phyloP scores from a whole-genome alignment of 2,797 vertebrate species.

The Arnoldichthys spilopterus region DNA sequence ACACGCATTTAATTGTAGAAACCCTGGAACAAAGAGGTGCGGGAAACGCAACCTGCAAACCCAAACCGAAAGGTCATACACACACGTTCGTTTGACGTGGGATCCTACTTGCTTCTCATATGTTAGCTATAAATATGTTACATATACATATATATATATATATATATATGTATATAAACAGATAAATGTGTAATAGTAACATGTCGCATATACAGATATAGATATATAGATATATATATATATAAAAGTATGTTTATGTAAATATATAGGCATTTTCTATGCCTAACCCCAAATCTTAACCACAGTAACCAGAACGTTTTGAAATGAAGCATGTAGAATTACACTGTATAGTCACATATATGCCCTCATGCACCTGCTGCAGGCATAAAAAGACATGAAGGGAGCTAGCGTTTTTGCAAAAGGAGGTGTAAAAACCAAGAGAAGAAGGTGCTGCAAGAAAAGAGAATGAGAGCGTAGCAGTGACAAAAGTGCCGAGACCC shows the following conservation, averaged over 20 bases:
- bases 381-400: neutral
- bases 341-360: too few relatives aligned
- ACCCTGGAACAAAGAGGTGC: neutral
- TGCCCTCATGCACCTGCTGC: neutral
- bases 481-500: conserved; percentile 28
- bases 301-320: too few relatives aligned
- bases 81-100: too few relatives aligned
- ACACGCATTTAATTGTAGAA: neutral
- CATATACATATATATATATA: too few relatives aligned
- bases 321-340: too few relatives aligned
- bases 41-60: neutral
- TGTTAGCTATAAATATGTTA: too few relatives aligned
- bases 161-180: neutral
- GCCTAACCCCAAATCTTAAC: too few relatives aligned
- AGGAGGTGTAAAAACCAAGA: conserved; percentile 27
- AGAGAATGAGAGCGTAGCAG: neutral
- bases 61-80: neutral
- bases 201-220: neutral
- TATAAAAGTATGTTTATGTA: too few relatives aligned
- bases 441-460: neutral
- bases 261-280: too few relatives aligned
- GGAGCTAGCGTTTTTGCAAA: neutral
- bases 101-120: too few relatives aligned
- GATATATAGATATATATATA: neutral
- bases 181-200: neutral